Conservation (phyloP, 2,888 invertebrate genomes). For the Scelioninae gen. 1 region DNA sequence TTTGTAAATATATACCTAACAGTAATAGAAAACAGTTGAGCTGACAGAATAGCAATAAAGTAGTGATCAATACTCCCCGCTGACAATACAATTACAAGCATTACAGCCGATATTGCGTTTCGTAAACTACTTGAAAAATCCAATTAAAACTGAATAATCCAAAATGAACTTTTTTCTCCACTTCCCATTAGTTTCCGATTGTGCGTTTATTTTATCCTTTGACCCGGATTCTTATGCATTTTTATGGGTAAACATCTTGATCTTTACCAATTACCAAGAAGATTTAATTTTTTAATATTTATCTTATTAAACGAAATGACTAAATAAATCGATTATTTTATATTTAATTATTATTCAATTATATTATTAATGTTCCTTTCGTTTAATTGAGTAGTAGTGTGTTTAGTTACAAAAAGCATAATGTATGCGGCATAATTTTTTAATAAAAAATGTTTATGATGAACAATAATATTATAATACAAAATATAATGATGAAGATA, state of each 20-base stretch:
- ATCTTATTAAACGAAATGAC: neutral
- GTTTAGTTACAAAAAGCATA: too few species aligned
- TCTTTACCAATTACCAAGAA: neutral
- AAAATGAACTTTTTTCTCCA: constrained; percentile 28
- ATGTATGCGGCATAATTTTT: too few species aligned
- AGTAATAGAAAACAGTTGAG: constrained; percentile 45
- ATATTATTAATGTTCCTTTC: too few species aligned
- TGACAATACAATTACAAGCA: constrained; percentile 54
- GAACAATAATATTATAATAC: too few species aligned
- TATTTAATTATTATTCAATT: too few species aligned
- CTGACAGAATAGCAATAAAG: constrained; percentile 56
- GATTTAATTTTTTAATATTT: neutral
- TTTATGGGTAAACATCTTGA: neutral
- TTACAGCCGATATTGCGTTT: constrained; percentile 52
- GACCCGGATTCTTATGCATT: constrained; percentile 16
- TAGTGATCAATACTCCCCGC: constrained; percentile 45
- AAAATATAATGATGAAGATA: too few species aligned
- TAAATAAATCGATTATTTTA: too few species aligned
- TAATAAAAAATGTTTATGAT: too few species aligned
- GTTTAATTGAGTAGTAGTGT: too few species aligned
- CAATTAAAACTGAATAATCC: constrained; percentile 53
- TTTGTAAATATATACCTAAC: constrained; percentile 48
- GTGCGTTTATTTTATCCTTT: constrained; percentile 1
- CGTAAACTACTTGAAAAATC: constrained; percentile 55
- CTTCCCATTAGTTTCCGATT: constrained; percentile 17